Conservation (phyloP, 2,113 vertebrate species). For the Grammomys dolichurus region DNA sequence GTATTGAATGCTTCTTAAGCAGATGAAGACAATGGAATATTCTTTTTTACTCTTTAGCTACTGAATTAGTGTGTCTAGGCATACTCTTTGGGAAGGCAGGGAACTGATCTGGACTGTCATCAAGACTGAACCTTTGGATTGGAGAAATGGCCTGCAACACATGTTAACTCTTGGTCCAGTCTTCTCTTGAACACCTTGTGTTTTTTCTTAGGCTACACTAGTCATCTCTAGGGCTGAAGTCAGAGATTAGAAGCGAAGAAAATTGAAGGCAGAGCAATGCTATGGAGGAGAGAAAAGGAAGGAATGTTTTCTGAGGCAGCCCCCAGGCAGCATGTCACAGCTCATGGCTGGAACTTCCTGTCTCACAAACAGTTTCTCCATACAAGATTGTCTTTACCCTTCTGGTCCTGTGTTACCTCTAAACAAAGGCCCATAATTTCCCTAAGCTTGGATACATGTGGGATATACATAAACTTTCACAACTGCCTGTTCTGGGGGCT, state of each 20-base stretch:
- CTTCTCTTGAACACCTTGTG: neutral
- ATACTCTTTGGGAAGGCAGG: neutral
- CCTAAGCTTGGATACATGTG: constrained; percentile 42
- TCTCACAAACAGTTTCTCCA: constrained; percentile 21
- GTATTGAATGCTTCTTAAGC: neutral
- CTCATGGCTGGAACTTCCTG: neutral
- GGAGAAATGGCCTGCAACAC: neutral
- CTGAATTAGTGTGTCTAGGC: neutral
- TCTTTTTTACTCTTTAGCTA: neutral
- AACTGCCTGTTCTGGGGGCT: constrained; percentile 37
- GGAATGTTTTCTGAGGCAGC: neutral
- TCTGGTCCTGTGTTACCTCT: constrained; percentile 8
- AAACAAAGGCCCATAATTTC: constrained; percentile 62
- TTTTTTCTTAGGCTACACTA: fast-evolving
- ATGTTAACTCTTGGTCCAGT: neutral
- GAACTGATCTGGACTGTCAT: neutral
- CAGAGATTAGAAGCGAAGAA: neutral
- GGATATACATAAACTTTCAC: constrained; percentile 32
- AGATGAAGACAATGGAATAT: neutral
- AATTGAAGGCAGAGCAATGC: neutral
- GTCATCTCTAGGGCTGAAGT: neutral
- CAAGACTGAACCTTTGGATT: neutral
- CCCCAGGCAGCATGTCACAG: neutral
- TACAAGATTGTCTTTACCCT: constrained; percentile 38
- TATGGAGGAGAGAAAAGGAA: neutral